Base-by-base conservation (phyloP, 2,888 invertebrate species). In the Neria commutata region DNA sequence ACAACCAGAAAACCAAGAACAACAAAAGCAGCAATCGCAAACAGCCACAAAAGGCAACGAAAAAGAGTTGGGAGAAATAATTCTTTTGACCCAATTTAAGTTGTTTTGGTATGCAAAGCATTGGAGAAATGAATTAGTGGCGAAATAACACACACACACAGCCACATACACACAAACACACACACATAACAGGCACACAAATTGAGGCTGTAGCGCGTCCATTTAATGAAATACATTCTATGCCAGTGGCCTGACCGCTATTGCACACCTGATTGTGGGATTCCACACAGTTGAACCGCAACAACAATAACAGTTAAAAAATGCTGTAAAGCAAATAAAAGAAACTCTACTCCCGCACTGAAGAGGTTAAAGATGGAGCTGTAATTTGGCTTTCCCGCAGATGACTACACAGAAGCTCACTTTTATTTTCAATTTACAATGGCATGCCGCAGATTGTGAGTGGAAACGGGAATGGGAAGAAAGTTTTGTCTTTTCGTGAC, bases 61-160 rank as follows among this genome's bases (percentile, higher is more conserved):
- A n/a, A 37, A 37, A 14, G n/a, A 11, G n/a, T 4, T 4, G n/a
- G 4, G 4, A 14, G 16, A 37, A 37, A 8, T 37, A 4, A 48
- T 34, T 34, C 40, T 26, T 37, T 33, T 58, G 58, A 58, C 58
- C 58, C 21, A 58, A 54, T 54, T 58, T 17, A n/a, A 10, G 33
- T 33, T 58, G 45, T 54, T 54, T 58, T 58, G 40, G 58, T 58
- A 58, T 58, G 54, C 58, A 58, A 58, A 54, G 24, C 49, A 47
- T 47, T 37, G 14, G n/a, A 6, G 29, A 52, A 46, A 29, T 34
- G 17, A 23, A 49, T 25, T 11, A 10, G 45, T 45, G 50, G 24
- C 23, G n/a, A 29, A 46, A 25, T 50, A 52, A 45, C 54, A 54
- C 49, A 56, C 29, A 51, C n/a, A n/a, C 26, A n/a, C n/a, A n/a